Evolutionary conservation across 1,140 invertebrate species (phyloP).

Genomic region (Chelonus insularis): DNA sequence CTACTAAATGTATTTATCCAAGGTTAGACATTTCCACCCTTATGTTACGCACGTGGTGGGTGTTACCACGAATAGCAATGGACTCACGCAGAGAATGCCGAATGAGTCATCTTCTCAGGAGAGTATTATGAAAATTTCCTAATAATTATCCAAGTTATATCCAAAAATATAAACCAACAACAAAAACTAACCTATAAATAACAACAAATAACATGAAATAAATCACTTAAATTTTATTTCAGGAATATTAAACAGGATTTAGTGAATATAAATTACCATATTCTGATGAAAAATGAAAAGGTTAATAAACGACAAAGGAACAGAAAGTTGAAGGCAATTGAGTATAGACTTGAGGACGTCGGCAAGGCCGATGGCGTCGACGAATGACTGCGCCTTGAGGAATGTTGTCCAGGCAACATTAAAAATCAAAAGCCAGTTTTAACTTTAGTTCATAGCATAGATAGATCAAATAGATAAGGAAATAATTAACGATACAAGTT

Average conservation of each 20-base stretch:
- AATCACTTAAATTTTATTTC: too few species aligned
- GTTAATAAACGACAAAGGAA: neutral
- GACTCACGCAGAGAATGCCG: neutral
- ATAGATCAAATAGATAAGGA: too few species aligned
- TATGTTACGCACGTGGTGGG: neutral
- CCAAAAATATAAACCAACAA: too few species aligned
- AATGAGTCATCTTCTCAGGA: neutral
- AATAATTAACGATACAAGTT: too few species aligned
- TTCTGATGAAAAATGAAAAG: neutral
- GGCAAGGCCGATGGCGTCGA: constrained; percentile 18
- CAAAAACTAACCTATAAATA: too few species aligned
- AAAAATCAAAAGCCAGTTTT: neutral
- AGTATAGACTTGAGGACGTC: constrained; percentile 16
- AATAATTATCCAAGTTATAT: too few species aligned
- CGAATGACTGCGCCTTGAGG: constrained; percentile 4
- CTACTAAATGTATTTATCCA: neutral
- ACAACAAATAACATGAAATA: too few species aligned
- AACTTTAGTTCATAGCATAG: too few species aligned
- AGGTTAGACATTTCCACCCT: neutral
- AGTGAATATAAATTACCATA: neutral
- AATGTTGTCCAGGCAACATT: constrained; percentile 7
- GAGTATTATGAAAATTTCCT: too few species aligned
- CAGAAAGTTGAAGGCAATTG: constrained; percentile 2
- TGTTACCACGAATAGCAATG: neutral
- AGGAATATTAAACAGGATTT: too few species aligned